Conservation (phyloP, 2,113 vertebrate genomes). For the Progne subis region DNA sequence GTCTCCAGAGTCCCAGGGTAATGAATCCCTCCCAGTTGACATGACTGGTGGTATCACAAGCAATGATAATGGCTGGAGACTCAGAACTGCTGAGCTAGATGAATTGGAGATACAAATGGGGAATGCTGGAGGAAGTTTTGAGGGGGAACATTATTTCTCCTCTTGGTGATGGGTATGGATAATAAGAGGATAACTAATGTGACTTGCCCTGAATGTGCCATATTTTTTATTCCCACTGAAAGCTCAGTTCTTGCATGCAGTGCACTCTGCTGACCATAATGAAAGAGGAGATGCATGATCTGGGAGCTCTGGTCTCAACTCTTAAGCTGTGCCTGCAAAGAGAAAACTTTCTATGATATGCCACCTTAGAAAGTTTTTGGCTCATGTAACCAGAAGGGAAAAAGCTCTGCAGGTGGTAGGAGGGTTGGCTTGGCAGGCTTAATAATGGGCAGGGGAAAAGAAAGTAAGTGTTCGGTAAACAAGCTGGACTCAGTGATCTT, state of each 20-base stretch:
- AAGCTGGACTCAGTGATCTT: neutral
- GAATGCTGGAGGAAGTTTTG: neutral
- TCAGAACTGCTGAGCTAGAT: neutral
- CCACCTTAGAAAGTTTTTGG: neutral
- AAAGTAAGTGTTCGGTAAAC: neutral
- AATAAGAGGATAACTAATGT: neutral
- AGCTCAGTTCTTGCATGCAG: neutral
- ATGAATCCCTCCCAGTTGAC: neutral
- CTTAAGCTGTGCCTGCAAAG: neutral
- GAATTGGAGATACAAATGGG: neutral
- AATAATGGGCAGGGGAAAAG: neutral
- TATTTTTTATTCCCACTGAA: neutral
- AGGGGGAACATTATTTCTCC: neutral
- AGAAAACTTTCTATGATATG: neutral
- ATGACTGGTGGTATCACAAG: neutral
- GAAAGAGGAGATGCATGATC: neutral
- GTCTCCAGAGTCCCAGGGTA: neutral
- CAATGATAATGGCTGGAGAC: neutral
- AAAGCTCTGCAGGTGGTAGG: neutral
- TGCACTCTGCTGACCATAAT: neutral
- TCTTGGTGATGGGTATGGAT: neutral
- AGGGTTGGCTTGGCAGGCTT: neutral
- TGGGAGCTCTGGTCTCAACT: neutral
- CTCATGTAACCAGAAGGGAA: neutral
- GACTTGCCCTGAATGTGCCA: fast-evolving